Conservation (phyloP, 2,113 vertebrate genomes). For the Turdus rufiventris region DNA sequence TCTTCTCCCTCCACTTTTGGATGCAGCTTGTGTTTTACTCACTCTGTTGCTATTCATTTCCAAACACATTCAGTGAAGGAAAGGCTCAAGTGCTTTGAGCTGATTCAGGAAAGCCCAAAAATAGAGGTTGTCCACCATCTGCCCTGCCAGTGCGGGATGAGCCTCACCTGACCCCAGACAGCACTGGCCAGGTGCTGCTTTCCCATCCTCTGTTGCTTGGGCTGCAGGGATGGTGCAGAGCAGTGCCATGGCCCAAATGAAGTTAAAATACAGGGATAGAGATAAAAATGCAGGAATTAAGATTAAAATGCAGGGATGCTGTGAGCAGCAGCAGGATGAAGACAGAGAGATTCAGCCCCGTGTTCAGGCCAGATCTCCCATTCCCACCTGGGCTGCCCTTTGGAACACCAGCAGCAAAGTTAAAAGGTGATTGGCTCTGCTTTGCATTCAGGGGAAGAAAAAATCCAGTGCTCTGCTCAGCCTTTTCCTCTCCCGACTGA, state of each 20-base stretch:
- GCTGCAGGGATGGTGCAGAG: neutral
- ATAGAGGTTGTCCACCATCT: neutral
- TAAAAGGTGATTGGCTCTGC: neutral
- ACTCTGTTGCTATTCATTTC: neutral
- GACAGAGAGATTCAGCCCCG: accelerated
- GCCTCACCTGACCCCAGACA: neutral
- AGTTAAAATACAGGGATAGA: neutral
- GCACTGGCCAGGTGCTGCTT: neutral
- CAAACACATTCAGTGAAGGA: too few species aligned
- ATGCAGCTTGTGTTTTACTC: neutral
- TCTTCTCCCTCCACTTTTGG: neutral
- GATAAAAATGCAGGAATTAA: neutral
- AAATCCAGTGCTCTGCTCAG: neutral
- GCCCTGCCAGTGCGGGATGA: neutral
- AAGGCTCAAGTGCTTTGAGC: accelerated
- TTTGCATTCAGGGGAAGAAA: neutral
- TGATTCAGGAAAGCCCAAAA: neutral
- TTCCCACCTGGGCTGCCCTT: neutral
- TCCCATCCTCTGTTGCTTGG: neutral
- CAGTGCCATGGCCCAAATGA: neutral
- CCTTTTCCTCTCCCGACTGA: neutral
- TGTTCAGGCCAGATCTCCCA: neutral
- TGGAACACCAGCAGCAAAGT: neutral
- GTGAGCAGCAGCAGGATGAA: neutral
- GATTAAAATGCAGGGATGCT: neutral